Evolutionary conservation across 2,113 vertebrate species (phyloP).

Genomic region (Eudyptes chrysolophus): DNA sequence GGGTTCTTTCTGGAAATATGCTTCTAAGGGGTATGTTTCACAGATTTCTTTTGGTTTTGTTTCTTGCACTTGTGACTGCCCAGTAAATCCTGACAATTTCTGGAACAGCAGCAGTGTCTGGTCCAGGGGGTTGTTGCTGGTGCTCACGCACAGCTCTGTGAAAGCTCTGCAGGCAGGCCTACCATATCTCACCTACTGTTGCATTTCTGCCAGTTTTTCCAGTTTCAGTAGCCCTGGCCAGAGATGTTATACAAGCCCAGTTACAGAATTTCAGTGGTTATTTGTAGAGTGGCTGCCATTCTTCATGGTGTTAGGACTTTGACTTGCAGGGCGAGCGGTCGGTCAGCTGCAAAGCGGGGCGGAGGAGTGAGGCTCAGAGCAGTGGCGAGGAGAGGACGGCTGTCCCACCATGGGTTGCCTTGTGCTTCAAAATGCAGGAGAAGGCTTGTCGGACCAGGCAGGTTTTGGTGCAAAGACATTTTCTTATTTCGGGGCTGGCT

Average conservation of each 20-base stretch:
- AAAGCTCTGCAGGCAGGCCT: neutral
- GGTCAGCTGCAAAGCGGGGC: rapidly evolving
- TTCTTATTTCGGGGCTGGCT: neutral
- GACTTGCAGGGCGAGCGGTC: neutral
- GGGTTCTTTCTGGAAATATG: neutral
- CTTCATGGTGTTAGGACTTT: neutral
- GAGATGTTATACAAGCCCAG: neutral
- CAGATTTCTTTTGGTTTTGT: neutral
- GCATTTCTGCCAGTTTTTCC: neutral
- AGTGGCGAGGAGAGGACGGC: neutral
- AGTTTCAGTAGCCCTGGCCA: neutral
- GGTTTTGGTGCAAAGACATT: neutral
- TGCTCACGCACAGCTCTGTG: neutral
- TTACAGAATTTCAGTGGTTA: neutral
- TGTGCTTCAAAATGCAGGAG: neutral
- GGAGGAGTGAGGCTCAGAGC: neutral
- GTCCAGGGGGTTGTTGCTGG: neutral
- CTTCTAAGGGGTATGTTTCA: neutral
- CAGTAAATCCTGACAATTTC: too few relatives aligned
- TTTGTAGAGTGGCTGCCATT: neutral
- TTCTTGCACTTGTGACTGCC: neutral
- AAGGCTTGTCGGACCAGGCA: neutral
- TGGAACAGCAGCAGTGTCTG: neutral
- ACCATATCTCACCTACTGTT: neutral
- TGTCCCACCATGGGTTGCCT: too few relatives aligned